phyloP scores from a whole-genome alignment of 2,113 vertebrate species.

The Sarotherodon lohbergeri region DNA sequence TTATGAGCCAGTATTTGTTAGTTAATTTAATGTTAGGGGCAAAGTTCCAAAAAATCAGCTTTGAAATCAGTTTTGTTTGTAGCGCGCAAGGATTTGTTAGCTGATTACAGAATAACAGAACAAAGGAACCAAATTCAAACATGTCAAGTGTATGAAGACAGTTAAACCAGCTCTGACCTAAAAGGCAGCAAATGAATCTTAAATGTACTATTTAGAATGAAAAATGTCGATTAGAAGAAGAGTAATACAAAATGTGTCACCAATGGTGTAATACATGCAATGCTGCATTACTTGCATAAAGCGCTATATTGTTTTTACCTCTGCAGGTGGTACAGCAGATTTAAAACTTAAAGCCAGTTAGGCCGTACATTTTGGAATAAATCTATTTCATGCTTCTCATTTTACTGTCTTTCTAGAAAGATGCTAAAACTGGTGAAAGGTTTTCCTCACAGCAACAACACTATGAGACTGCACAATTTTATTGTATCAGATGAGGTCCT shows the following conservation, averaged over 20 bases:
- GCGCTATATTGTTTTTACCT: neutral
- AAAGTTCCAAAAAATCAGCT: neutral
- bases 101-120: neutral
- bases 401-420: neutral
- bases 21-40: neutral
- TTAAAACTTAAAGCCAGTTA: neutral
- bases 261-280: neutral
- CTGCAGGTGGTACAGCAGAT: neutral
- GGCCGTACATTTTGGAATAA: neutral
- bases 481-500: neutral
- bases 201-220: neutral
- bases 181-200: neutral
- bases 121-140: neutral
- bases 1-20: neutral
- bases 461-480: neutral
- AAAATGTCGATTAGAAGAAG: neutral
- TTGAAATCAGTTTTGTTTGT: neutral
- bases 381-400: neutral
- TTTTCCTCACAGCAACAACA: neutral
- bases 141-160: neutral
- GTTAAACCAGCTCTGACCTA: neutral
- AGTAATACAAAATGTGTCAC: neutral
- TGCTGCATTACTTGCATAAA: neutral
- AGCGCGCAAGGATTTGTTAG: neutral
- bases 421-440: neutral